Base-by-base conservation (phyloP, 2,113 vertebrate genomes). In the Xiphias gladius region DNA sequence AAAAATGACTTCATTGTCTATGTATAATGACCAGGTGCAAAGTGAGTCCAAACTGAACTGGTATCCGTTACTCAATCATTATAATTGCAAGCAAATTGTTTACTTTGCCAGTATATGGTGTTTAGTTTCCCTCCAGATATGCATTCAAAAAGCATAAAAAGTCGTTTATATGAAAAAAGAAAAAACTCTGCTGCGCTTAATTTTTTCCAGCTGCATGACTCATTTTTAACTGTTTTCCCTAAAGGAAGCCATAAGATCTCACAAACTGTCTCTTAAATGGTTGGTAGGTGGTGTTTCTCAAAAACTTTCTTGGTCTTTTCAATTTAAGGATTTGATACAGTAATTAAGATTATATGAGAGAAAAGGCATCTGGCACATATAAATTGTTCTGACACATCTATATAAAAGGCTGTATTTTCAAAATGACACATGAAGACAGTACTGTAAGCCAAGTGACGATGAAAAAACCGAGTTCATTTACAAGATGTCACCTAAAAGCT, bases 161-260 rank as follows among this genome's bases (percentile, higher is more conserved):
- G 52, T n/a, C 82, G 82, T 81, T 87, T 90, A 84, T 85, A 81
- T 65, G 74, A 83, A 76, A 82, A 72, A 76, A 75, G 76, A 72
- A 80, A 79, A 79, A 82, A 73, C 73, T 78, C 74, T 55, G 41
- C 81, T 37, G 73, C 35, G 20, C 73, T 85, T 74, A n/a, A 77
- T 86, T 70, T 65, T 76, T 86, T 89, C 89, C 87, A 88, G 81
- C 87, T 88, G 89, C 77, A 70, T 73, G 64, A 72, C 79, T 86
- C 52, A 62, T 78, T 58, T 85, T 84, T 89, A 83, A 90, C 57
- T 83, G 66, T 90, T 82, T 65, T 72, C 70, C 80, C 86, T 35
- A 43, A 50, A 88, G 85, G 83, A 88, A 73, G 79, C 58, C 65
- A 43, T 86, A 86, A 89, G 73, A 81, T 48, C 70, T 69, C 67